phyloP scores from a whole-genome alignment of 2,888 invertebrate genomes.

The Noctua pronuba region DNA sequence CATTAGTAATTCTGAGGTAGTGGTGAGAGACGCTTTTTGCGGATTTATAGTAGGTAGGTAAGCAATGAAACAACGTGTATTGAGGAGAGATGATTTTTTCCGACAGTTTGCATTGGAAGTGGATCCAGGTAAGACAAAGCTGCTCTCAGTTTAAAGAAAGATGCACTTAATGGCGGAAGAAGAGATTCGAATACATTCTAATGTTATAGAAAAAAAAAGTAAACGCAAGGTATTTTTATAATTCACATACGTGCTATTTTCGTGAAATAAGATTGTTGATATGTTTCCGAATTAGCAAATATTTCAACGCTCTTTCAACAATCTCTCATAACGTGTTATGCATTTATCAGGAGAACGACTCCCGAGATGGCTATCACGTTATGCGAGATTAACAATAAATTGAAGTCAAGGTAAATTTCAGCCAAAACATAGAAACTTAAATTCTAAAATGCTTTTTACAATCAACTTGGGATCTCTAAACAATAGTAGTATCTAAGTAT shows the following conservation, averaged over 20 bases:
- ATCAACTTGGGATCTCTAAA: slow-evolving; percentile 16
- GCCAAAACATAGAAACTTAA: background rate
- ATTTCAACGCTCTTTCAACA: too few relatives aligned
- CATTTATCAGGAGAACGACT: too few relatives aligned
- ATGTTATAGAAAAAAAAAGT: background rate
- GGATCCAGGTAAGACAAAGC: background rate
- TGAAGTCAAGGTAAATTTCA: background rate
- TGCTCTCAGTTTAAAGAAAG: background rate
- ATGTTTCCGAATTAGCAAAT: too few relatives aligned
- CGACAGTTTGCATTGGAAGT: background rate
- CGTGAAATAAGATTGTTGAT: background rate
- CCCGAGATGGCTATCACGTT: background rate
- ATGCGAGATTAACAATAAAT: background rate
- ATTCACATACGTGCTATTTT: too few relatives aligned
- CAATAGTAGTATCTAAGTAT: slow-evolving; percentile 32
- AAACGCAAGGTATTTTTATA: too few relatives aligned
- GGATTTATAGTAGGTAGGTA: background rate
- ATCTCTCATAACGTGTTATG: too few relatives aligned
- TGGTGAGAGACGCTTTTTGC: background rate
- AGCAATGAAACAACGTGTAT: background rate
- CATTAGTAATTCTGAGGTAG: background rate
- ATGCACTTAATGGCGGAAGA: background rate
- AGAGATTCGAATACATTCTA: background rate
- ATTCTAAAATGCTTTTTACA: background rate
- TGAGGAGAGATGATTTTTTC: background rate